Conservation (phyloP, 2,888 invertebrate species). For the Drosophila gaucha region DNA sequence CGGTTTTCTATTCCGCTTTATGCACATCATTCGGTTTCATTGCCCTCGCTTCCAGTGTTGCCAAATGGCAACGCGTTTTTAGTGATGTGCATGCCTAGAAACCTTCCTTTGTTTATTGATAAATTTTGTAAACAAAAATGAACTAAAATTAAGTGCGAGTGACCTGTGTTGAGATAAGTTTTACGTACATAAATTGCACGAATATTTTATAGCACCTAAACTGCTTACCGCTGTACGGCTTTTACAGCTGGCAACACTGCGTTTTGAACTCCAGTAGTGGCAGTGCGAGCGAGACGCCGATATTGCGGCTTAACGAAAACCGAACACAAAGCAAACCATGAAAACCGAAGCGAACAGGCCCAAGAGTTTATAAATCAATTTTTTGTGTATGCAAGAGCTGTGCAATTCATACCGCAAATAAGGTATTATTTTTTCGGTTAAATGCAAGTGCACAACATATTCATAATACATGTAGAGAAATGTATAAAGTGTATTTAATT, state of each 20-base stretch:
- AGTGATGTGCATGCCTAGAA: slow-evolving; percentile 36
- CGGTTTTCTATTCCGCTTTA: slow-evolving; percentile 70
- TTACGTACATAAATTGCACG: neutral
- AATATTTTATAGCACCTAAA: slow-evolving; percentile 14
- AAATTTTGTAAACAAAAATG: neutral
- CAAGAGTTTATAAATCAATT: slow-evolving; percentile 83
- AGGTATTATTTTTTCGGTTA: slow-evolving; percentile 61
- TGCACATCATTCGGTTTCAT: slow-evolving; percentile 65
- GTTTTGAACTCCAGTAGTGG: slow-evolving; percentile 19
- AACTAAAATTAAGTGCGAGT: neutral
- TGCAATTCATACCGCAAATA: slow-evolving; percentile 66
- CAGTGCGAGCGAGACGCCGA: slow-evolving; percentile 58
- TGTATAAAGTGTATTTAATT: slow-evolving; percentile 29
- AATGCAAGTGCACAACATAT: slow-evolving; percentile 22
- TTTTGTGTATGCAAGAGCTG: slow-evolving; percentile 83
- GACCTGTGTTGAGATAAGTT: neutral
- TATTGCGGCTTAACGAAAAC: slow-evolving; percentile 66
- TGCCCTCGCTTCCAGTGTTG: slow-evolving; percentile 70
- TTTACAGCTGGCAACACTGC: slow-evolving; percentile 56
- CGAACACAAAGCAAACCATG: slow-evolving; percentile 74
- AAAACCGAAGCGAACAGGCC: slow-evolving; percentile 79
- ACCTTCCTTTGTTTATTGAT: slow-evolving; percentile 12
- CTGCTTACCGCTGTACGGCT: neutral
- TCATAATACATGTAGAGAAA: neutral
- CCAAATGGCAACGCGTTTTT: slow-evolving; percentile 9